Percentiles rank a stretch among this genome's conserved stretches.
Evolutionary conservation across 2,113 vertebrate genomes (phyloP).

Genomic region (Pomatostomus ruficeps): DNA sequence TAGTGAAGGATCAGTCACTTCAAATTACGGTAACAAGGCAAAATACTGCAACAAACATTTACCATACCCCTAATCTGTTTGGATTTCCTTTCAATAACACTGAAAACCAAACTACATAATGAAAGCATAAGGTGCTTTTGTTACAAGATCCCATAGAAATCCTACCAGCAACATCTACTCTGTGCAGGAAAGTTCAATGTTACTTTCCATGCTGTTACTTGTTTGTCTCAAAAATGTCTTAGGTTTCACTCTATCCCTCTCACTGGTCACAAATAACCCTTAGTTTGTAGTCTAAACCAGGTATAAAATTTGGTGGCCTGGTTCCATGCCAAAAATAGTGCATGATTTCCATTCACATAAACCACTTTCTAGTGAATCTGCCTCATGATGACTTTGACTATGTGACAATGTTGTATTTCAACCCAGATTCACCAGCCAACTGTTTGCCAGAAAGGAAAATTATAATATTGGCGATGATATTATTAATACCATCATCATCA

Average conservation of each 20-base stretch:
- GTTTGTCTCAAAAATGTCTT: background rate
- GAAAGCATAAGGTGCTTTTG: background rate
- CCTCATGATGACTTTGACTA: background rate
- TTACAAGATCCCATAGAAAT: background rate
- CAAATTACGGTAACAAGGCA: background rate
- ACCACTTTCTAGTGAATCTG: background rate
- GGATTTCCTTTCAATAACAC: background rate
- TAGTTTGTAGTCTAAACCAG: background rate
- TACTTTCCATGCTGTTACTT: background rate
- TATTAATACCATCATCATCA: too few species aligned
- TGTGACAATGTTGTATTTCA: background rate
- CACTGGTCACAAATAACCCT: background rate
- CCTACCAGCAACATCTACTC: background rate
- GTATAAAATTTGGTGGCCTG: background rate
- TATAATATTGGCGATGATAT: background rate
- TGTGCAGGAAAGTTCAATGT: background rate
- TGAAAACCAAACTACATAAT: background rate
- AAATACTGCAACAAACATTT: background rate
- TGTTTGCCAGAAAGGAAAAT: background rate
- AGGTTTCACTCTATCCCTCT: background rate
- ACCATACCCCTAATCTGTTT: background rate
- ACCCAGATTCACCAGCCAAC: background rate
- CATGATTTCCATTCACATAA: background rate
- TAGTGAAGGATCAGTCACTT: background rate
- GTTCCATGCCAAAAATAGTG: background rate